Evolutionary conservation across 2,797 vertebrate species (phyloP).

Genomic region (Poeciliopsis presidionis): DNA sequence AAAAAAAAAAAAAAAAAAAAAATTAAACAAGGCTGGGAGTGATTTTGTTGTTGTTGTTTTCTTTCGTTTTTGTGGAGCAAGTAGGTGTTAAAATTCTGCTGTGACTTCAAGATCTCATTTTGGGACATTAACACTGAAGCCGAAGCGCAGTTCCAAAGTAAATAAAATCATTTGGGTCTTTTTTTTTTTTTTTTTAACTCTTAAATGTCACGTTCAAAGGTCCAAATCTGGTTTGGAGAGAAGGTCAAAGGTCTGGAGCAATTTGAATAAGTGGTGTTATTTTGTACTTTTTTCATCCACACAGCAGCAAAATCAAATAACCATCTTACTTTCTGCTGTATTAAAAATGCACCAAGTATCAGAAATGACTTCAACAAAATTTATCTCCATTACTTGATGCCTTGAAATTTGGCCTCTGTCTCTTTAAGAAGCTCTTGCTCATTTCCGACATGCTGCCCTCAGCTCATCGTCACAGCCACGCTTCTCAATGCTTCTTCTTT

Average conservation of each 20-base stretch:
- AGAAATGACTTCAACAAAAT: background rate
- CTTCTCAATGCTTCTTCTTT: too few species aligned
- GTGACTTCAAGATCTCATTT: slow-evolving; percentile 5
- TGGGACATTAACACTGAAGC: background rate
- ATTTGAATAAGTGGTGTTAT: background rate
- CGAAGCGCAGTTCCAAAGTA: background rate
- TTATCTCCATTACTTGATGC: too few species aligned
- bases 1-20: background rate
- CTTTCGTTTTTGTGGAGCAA: slow-evolving; percentile 4
- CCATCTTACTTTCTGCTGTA: too few species aligned
- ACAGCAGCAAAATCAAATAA: too few species aligned
- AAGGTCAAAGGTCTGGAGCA: background rate
- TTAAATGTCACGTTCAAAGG: background rate
- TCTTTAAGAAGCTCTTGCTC: too few species aligned
- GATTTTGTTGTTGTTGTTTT: slow-evolving; percentile 22
- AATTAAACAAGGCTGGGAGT: slow-evolving; percentile 18
- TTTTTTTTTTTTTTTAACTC: background rate
- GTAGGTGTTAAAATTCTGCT: slow-evolving; percentile 25
- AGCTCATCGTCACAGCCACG: too few species aligned
- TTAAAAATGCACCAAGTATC: too few species aligned
- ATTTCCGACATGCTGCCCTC: too few species aligned
- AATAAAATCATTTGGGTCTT: too few species aligned
- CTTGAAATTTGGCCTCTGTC: too few species aligned
- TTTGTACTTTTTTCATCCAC: too few species aligned
- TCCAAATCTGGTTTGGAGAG: background rate